Percentiles rank a stretch among this genome's conserved stretches.
phyloP scores from a whole-genome alignment of 2,888 invertebrate species.

The Chrysodeixis includens region DNA sequence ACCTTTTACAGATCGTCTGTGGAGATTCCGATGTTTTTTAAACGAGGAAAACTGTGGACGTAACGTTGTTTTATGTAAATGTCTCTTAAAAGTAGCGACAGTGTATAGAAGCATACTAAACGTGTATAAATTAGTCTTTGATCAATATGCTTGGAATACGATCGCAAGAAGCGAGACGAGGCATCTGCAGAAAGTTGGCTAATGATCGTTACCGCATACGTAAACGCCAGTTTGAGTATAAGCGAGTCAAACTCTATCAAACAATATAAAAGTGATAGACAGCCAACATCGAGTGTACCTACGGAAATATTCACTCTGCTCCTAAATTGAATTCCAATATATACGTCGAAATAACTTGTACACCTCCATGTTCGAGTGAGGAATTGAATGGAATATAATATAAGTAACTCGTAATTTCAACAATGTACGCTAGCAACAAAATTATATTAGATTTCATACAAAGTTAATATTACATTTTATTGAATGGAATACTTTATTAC shows the following conservation, averaged over 20 bases:
- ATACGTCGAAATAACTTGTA: constrained; percentile 58
- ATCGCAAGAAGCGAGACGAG: constrained; percentile 21
- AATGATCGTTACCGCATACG: constrained; percentile 53
- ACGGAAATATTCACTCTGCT: constrained; percentile 62
- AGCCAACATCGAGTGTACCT: constrained; percentile 57
- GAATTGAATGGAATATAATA: constrained; percentile 65
- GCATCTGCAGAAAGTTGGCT: constrained; percentile 46
- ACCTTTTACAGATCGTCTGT: constrained; percentile 31
- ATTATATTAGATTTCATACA: constrained; percentile 46
- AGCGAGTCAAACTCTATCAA: constrained; percentile 59
- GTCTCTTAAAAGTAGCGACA: constrained; percentile 34
- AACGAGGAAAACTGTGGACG: constrained; percentile 11
- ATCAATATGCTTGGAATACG: constrained; percentile 37
- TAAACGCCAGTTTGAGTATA: constrained; percentile 43
- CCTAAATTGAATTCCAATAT: constrained; percentile 68
- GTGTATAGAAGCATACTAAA: constrained; percentile 12
- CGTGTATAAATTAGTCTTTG: constrained; percentile 12
- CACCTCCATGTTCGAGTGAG: constrained; percentile 56
- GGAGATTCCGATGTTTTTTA: constrained; percentile 30
- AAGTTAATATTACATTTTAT: constrained; percentile 55
- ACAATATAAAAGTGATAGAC: constrained; percentile 64
- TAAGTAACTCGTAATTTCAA: constrained; percentile 55
- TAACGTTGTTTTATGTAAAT: constrained; percentile 41
- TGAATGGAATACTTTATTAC: constrained; percentile 42
- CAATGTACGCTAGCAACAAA: constrained; percentile 48